Evolutionary conservation across 2,797 vertebrate genomes (phyloP).

Genomic region (Lerista edwardsae): DNA sequence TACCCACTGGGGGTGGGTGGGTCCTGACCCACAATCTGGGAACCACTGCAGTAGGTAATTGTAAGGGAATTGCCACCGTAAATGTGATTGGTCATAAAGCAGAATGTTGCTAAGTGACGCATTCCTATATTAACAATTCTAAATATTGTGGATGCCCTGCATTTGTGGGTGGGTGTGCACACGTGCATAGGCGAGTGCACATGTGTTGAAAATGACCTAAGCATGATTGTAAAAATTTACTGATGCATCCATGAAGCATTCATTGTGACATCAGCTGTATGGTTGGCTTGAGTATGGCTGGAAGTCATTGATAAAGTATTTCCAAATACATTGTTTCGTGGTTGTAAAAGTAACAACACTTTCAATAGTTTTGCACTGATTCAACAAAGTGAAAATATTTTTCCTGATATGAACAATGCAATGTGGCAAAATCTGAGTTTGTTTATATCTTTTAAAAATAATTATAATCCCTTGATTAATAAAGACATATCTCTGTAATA

Average conservation of each 20-base stretch:
- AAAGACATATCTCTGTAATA: background rate
- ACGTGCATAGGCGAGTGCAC: too few species aligned
- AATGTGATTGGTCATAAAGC: too few species aligned
- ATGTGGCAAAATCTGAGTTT: slow-evolving; percentile 22
- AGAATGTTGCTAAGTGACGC: too few species aligned
- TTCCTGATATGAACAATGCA: too few species aligned
- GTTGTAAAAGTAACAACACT: too few species aligned
- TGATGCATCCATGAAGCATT: background rate
- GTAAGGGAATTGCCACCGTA: too few species aligned
- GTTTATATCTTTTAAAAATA: background rate
- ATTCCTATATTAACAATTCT: too few species aligned
- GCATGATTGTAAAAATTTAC: background rate
- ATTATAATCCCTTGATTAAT: background rate
- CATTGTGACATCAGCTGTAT: background rate
- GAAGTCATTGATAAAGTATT: background rate
- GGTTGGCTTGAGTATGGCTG: background rate
- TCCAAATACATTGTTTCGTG: background rate
- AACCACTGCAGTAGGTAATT: too few species aligned
- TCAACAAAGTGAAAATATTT: background rate
- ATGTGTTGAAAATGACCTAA: background rate
- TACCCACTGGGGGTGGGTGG: too few species aligned
- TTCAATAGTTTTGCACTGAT: background rate
- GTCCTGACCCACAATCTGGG: too few species aligned
- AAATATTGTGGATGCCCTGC: too few species aligned
- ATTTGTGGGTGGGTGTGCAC: too few species aligned